Base-by-base conservation (phyloP, 2,888 invertebrate genomes). In the Unio pictorum region DNA sequence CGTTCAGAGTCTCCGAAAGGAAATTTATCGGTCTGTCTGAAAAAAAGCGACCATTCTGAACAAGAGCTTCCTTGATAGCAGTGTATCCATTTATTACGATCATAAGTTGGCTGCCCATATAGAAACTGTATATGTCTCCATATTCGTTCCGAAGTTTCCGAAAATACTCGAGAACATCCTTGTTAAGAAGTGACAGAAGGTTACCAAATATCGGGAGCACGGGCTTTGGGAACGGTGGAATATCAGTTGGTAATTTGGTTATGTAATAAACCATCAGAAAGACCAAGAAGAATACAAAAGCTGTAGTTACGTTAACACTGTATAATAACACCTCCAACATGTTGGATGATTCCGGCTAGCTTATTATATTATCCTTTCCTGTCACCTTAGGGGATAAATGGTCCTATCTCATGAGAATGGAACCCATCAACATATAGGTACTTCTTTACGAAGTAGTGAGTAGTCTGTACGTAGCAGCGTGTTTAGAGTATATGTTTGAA, bases 131-230 rank as follows among this genome's bases (percentile, higher is more conserved):
- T 11, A 75, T 64, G 56, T 75, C 74, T 1, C 74, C 74, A 34
- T 75, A 72, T 34, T 60, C 62, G 28, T 26, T 15, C n/a, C 72
- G 63, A 20, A 75, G 68, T 7, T 61, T 26, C 4, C 11, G n/a
- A 6, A 73, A 59, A 55, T 28, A 56, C 17, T 64, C 63, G 18
- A 67, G 61, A 4, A 64, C 55, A 45, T 64, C 61, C 20, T 18
- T 60, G 26, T 59, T 61, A 26, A 60, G 20, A 3, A 73, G 45
- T n/a, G 69, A 66, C 15, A 55, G 54, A 8, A 73, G 28, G 58
- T 70, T 70, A 64, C 75, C 75, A 58, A 75, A 23, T 15, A 75
- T 55, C 6, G 75, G 75, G 68, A 64, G 71, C 5, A 62, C 55
- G 28, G 45, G 54, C 4, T 60, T 64, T 6, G 75, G 75, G 55